These are phyloP conservation scores for Gambusia holbrooki DNA, from an alignment of 2,113 vertebrate species.

Conservation along the genomic window DNA sequence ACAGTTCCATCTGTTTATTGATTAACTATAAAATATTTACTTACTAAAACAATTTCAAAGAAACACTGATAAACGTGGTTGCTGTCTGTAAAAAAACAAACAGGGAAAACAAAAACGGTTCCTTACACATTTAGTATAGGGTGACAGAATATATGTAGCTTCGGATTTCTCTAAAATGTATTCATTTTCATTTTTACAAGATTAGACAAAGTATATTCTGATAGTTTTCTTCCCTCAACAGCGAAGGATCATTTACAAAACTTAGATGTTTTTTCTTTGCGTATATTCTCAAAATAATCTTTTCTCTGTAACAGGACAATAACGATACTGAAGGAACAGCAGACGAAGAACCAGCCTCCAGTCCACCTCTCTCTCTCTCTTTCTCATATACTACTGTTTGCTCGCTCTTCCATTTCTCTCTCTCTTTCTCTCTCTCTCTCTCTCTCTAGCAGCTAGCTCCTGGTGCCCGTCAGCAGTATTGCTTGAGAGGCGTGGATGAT, in stretches of 20 bases:
- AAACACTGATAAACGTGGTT: slow-evolving; percentile 83
- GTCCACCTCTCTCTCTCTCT: slow-evolving; percentile 76
- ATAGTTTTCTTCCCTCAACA: slow-evolving; percentile 68
- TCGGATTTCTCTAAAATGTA: slow-evolving; percentile 72
- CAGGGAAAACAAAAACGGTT: slow-evolving; percentile 59
- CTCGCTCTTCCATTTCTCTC: slow-evolving; percentile 58
- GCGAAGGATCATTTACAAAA: slow-evolving; percentile 84
- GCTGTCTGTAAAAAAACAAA: slow-evolving; percentile 76
- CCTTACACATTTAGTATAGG: slow-evolving; percentile 77
- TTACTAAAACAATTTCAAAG: slow-evolving; percentile 84
- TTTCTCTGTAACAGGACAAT: slow-evolving; percentile 81
- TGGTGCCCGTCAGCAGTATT: slow-evolving; percentile 81
- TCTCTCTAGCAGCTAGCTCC: slow-evolving; percentile 81
- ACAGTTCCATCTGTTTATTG: slow-evolving; percentile 82
- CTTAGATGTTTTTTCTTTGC: slow-evolving; percentile 73
- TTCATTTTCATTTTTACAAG: slow-evolving; percentile 78
- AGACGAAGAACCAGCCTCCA: slow-evolving; percentile 84
- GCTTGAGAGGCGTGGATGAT: slow-evolving; percentile 77
- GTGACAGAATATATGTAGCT: slow-evolving; percentile 73
- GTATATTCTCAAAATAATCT: slow-evolving; percentile 81
- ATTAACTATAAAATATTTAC: slow-evolving; percentile 85
- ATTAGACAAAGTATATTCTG: slow-evolving; percentile 84
- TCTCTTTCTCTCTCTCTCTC: slow-evolving; percentile 28
- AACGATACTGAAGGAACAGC: slow-evolving; percentile 80
- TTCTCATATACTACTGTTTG: slow-evolving; percentile 17